Evolutionary conservation across 2,113 vertebrate genomes (phyloP).

Genomic region (Eurystomus gularis): DNA sequence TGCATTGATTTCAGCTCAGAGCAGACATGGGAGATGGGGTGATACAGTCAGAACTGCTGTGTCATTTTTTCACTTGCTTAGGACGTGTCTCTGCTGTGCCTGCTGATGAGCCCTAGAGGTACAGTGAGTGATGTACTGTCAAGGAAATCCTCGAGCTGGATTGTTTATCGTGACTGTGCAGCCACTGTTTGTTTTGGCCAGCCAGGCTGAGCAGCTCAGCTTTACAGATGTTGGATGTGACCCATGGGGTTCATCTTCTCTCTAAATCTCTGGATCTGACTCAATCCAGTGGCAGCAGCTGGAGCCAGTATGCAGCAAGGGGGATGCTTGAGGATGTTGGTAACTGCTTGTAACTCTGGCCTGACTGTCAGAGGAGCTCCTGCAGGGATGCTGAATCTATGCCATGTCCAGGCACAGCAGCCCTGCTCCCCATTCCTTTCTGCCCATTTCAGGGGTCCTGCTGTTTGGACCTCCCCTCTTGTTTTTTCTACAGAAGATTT

Average conservation of each 20-base stretch:
- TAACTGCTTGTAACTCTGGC: not conserved
- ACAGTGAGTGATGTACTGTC: constrained; percentile 5
- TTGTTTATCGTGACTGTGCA: not conserved
- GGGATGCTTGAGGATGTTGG: not conserved
- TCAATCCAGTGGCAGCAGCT: not conserved
- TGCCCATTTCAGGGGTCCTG: not conserved
- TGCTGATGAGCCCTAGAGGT: not conserved
- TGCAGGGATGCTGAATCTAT: not conserved
- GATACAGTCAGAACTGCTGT: not conserved
- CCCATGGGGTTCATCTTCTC: not conserved
- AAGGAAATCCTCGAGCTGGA: constrained; percentile 28
- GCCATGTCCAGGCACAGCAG: not conserved
- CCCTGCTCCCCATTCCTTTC: not conserved
- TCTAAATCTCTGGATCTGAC: not conserved
- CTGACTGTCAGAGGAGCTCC: not conserved
- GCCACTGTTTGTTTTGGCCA: not conserved
- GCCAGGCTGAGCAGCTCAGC: not conserved
- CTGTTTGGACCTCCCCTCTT: not conserved
- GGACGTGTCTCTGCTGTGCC: not conserved
- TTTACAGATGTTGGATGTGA: not conserved
- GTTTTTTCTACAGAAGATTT: not conserved
- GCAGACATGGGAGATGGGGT: not conserved
- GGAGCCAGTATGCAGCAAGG: not conserved
- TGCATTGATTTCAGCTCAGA: not conserved
- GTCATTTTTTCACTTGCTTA: constrained; percentile 35